phyloP scores from a whole-genome alignment of 1,140 invertebrate species.

The Lucilia cuprina region DNA sequence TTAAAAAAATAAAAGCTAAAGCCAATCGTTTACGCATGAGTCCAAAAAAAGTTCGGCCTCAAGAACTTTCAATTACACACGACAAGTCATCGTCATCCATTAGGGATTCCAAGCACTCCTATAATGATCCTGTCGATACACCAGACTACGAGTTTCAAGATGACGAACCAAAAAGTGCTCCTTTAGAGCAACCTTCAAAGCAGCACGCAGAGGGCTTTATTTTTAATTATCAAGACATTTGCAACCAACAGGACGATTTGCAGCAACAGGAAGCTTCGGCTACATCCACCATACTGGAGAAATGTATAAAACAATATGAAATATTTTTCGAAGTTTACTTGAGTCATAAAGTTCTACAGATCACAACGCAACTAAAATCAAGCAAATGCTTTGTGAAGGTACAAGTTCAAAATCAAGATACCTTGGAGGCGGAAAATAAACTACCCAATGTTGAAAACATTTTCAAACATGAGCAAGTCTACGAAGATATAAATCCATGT shows the following conservation, averaged over 20 bases:
- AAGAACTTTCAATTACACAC: constrained; percentile 44
- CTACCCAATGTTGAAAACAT: constrained; percentile 44
- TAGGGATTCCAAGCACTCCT: not conserved
- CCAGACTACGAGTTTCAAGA: constrained; percentile 36
- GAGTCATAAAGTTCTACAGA: constrained; percentile 51
- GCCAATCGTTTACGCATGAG: constrained; percentile 49
- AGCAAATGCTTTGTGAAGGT: constrained; percentile 51
- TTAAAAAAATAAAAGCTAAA: constrained; percentile 58
- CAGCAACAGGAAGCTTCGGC: constrained; percentile 37
- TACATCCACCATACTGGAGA: constrained; percentile 66
- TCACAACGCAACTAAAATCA: constrained; percentile 33
- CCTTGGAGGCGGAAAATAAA: not conserved
- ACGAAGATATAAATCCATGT: constrained; percentile 47
- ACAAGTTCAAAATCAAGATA: constrained; percentile 48
- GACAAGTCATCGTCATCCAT: constrained; percentile 12
- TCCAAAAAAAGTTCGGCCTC: constrained; percentile 53
- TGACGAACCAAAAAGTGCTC: constrained; percentile 51
- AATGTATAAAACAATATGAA: constrained; percentile 74
- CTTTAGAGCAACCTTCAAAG: constrained; percentile 43
- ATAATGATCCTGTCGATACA: constrained; percentile 38
- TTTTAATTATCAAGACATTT: constrained; percentile 42
- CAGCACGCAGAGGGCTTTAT: constrained; percentile 42
- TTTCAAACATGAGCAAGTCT: constrained; percentile 53
- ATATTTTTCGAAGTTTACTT: constrained; percentile 65
- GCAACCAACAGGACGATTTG: constrained; percentile 38